Percentiles rank a stretch among this genome's conserved stretches.
phyloP scores from a whole-genome alignment of 53 echinoderm and acorn worm genomes.

The Zoroaster sp. region DNA sequence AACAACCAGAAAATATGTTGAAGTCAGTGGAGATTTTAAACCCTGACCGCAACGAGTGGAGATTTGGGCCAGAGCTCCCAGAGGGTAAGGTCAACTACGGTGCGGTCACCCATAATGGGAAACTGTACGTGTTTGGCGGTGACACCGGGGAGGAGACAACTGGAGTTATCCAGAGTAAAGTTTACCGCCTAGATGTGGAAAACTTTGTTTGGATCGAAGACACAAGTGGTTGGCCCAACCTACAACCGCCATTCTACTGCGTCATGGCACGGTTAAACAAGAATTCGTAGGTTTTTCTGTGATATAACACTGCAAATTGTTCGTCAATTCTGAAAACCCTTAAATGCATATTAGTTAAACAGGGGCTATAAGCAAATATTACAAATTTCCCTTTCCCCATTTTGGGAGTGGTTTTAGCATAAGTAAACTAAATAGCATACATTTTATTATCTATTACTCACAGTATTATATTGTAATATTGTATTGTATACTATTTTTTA shows the following conservation, averaged over 20 bases:
- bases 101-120: slow-evolving; percentile 72
- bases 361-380: not conserved
- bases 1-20: slow-evolving; percentile 95
- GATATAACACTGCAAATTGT: no score
- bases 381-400: not conserved
- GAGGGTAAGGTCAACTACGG: slow-evolving; percentile 86
- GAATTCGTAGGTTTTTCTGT: slow-evolving; percentile 55
- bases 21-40: slow-evolving; percentile 99
- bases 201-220: slow-evolving; percentile 84
- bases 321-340: no score
- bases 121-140: slow-evolving; percentile 85
- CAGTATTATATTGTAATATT: not conserved
- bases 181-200: slow-evolving; percentile 65
- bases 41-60: slow-evolving; percentile 97
- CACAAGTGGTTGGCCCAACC: slow-evolving; percentile 75
- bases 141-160: slow-evolving; percentile 72
- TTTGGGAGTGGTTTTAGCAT: not conserved
- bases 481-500: no score
- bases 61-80: slow-evolving; percentile 98
- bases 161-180: slow-evolving; percentile 58
- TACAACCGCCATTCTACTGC: slow-evolving; percentile 80
- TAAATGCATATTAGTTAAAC: not conserved
- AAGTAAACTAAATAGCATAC: not conserved
- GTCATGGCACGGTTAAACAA: slow-evolving; percentile 89
- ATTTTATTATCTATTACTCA: not conserved